Conservation (phyloP, 2,888 invertebrate species). For the Omphaloscelis lunosa region DNA sequence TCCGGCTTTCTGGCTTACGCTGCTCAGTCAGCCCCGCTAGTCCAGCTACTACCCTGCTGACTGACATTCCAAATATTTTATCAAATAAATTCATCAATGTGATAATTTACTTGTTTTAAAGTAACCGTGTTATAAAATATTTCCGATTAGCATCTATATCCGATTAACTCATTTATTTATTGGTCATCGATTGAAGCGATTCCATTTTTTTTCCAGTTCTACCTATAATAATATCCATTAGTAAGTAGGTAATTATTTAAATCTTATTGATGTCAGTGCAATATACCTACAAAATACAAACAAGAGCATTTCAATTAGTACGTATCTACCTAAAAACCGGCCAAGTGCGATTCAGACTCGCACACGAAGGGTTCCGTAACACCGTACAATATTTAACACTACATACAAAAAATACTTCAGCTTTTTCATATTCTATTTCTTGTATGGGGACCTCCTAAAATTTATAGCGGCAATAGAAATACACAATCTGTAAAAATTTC, state of each 20-base stretch:
- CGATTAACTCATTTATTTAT: conserved; percentile 23
- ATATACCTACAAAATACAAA: neutral
- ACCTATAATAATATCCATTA: neutral
- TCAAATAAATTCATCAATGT: conserved; percentile 32
- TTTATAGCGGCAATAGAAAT: too few relatives aligned
- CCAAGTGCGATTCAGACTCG: too few relatives aligned
- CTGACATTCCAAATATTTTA: conserved; percentile 20
- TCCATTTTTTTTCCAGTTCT: neutral
- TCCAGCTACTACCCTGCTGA: neutral
- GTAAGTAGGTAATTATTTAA: neutral
- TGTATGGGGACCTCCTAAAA: too few relatives aligned
- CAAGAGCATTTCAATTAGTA: neutral
- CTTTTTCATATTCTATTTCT: too few relatives aligned
- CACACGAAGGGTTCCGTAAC: too few relatives aligned
- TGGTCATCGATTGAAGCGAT: conserved; percentile 12
- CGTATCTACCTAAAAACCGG: neutral
- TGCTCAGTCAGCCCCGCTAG: neutral
- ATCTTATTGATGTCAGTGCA: neutral
- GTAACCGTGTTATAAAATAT: conserved; percentile 26
- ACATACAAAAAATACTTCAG: too few relatives aligned
- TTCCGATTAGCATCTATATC: conserved; percentile 25
- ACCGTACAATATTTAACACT: too few relatives aligned
- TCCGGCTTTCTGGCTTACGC: neutral
- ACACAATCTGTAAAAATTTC: too few relatives aligned
- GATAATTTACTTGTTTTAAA: conserved; percentile 36